phyloP scores from a whole-genome alignment of 2,113 vertebrate species.

The Leptobrachium ailaonicum region DNA sequence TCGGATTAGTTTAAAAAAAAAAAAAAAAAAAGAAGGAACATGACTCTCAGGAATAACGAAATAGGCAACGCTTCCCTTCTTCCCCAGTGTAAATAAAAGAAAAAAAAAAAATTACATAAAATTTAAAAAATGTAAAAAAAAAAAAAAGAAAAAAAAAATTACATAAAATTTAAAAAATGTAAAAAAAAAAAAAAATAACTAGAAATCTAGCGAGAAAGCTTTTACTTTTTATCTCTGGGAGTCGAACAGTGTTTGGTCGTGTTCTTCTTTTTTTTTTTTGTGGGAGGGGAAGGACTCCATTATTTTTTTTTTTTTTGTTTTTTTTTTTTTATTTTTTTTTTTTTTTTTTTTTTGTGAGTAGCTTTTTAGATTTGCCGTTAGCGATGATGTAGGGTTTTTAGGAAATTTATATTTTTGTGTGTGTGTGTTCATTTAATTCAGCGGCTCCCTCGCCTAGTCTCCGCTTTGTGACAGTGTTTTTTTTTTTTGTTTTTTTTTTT shows the following conservation, averaged over 20 bases:
- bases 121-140: conserved; percentile 71
- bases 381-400: conserved; percentile 58
- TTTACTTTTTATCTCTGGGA: conserved; percentile 92
- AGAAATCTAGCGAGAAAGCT: conserved; percentile 87
- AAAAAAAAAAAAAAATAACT: conserved; percentile 77
- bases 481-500: conserved; percentile 68
- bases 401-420: conserved; percentile 64
- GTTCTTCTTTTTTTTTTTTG: conserved; percentile 68
- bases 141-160: conserved; percentile 59
- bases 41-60: conserved; percentile 98
- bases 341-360: conserved; percentile 72
- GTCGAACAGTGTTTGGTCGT: conserved; percentile 96
- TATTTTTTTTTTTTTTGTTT: too few relatives aligned
- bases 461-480: conserved; percentile 79
- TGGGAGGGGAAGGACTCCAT: too few relatives aligned
- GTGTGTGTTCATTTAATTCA: conserved; percentile 60
- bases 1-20: too few relatives aligned
- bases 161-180: too few relatives aligned
- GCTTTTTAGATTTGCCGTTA: conserved; percentile 75
- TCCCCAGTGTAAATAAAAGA: conserved; percentile 49
- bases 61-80: conserved; percentile 61
- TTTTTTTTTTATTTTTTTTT: conserved; percentile 64
- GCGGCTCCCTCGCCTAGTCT: conserved; percentile 68
- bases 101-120: conserved; percentile 75
- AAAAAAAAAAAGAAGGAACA: conserved; percentile 92